phyloP scores from a whole-genome alignment of 2,113 vertebrate genomes.

The Apaloderma vittatum region DNA sequence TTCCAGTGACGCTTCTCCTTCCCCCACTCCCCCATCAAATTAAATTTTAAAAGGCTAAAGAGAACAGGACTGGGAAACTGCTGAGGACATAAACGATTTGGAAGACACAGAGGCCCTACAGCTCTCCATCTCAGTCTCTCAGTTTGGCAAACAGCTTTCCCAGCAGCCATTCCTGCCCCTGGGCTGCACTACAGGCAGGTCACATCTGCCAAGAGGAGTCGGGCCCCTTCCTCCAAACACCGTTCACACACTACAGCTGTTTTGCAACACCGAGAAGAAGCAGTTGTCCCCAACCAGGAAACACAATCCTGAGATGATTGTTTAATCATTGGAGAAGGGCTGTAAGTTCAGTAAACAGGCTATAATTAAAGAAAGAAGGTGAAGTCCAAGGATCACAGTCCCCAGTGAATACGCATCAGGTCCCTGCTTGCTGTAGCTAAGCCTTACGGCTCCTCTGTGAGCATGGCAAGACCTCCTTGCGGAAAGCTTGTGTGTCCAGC shows the following conservation, averaged over 20 bases:
- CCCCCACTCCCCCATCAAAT: neutral
- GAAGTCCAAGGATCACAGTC: neutral
- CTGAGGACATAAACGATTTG: neutral
- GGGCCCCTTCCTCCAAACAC: neutral
- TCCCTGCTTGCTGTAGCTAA: neutral
- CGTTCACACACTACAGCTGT: neutral
- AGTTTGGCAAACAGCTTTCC: neutral
- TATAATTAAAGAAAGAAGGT: neutral
- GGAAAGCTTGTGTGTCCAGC: neutral
- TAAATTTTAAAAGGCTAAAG: neutral
- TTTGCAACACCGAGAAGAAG: neutral
- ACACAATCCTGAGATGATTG: neutral
- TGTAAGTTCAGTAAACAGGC: neutral
- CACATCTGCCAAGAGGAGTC: neutral
- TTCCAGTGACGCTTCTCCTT: neutral
- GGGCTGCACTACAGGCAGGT: neutral
- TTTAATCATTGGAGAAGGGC: neutral
- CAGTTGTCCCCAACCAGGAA: neutral
- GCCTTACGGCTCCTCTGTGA: neutral
- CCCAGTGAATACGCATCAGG: neutral
- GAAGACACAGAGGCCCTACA: neutral
- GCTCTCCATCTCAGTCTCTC: neutral
- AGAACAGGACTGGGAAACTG: constrained; percentile 14
- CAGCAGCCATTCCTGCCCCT: neutral
- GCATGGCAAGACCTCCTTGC: neutral